Conservation (phyloP, 2,113 vertebrate species). For the Fregetta grallaria region DNA sequence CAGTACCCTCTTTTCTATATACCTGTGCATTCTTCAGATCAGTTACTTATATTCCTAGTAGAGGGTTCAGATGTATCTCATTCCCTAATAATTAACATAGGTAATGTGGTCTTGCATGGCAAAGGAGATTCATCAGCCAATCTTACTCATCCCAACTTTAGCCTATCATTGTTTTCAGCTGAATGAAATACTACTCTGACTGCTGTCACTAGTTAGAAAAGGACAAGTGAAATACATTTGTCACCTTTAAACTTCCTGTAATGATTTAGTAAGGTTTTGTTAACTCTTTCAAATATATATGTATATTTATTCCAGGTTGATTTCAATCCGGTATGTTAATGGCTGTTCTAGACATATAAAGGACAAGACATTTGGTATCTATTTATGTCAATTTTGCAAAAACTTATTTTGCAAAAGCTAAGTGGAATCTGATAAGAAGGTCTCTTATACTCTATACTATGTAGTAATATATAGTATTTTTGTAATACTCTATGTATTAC, state of each 20-base stretch:
- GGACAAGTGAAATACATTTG: neutral
- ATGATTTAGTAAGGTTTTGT: neutral
- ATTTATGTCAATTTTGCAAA: neutral
- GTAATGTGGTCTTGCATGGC: neutral
- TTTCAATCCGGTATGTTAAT: neutral
- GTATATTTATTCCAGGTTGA: neutral
- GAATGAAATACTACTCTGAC: neutral
- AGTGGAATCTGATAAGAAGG: neutral
- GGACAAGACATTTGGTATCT: neutral
- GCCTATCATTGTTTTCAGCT: neutral
- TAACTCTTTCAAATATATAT: neutral
- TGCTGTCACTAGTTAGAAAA: neutral
- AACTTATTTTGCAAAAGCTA: neutral
- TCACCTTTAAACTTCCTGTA: neutral
- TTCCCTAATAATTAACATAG: neutral
- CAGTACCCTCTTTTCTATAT: neutral
- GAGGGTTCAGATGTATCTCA: neutral
- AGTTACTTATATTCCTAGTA: neutral
- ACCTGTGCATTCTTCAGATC: neutral
- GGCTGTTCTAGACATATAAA: neutral
- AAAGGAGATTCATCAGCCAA: neutral
- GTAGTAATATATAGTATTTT: no score
- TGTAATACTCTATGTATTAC: neutral
- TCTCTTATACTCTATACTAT: neutral
- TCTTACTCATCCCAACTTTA: neutral